Evolutionary conservation across 1,140 invertebrate genomes (phyloP).

Genomic region (Drosophila littoralis): DNA sequence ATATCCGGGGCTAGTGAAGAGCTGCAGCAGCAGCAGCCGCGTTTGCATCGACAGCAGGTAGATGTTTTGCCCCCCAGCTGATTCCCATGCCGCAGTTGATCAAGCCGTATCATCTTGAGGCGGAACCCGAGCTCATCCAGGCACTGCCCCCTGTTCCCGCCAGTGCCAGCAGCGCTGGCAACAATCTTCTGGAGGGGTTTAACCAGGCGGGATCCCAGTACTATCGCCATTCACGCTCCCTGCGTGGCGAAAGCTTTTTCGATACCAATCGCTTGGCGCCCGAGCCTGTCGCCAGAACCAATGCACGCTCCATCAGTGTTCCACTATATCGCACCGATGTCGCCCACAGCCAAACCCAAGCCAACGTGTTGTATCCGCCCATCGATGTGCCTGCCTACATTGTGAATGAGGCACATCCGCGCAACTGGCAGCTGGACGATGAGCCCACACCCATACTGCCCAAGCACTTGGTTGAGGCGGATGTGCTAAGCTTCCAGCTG

Average conservation of each 20-base stretch:
- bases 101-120: slow-evolving; percentile 78
- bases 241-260: slow-evolving; percentile 65
- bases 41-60: slow-evolving; percentile 76
- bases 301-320: slow-evolving; percentile 56
- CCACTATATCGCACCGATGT: slow-evolving; percentile 63
- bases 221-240: slow-evolving; percentile 74
- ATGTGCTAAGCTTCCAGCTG: slow-evolving; percentile 69
- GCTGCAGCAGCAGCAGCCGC: slow-evolving; percentile 63
- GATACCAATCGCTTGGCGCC: slow-evolving; percentile 66
- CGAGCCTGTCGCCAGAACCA: slow-evolving; percentile 4
- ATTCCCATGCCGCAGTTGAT: slow-evolving; percentile 75
- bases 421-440: slow-evolving; percentile 69
- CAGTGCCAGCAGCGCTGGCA: slow-evolving; percentile 14
- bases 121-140: slow-evolving; percentile 77
- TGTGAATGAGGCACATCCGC: slow-evolving; percentile 53
- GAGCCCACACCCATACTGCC: slow-evolving; percentile 63
- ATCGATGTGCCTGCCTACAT: slow-evolving; percentile 65
- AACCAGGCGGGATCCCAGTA: slow-evolving; percentile 60
- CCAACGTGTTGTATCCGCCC: slow-evolving; percentile 58
- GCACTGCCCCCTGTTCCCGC: slow-evolving; percentile 64
- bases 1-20: slow-evolving; percentile 65
- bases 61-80: slow-evolving; percentile 78
- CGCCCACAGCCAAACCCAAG: slow-evolving; percentile 1
- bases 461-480: slow-evolving; percentile 45
- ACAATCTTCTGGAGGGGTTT: slow-evolving; percentile 65